Conservation (phyloP, 2,888 invertebrate genomes). For the Podotricha telesiphe region DNA sequence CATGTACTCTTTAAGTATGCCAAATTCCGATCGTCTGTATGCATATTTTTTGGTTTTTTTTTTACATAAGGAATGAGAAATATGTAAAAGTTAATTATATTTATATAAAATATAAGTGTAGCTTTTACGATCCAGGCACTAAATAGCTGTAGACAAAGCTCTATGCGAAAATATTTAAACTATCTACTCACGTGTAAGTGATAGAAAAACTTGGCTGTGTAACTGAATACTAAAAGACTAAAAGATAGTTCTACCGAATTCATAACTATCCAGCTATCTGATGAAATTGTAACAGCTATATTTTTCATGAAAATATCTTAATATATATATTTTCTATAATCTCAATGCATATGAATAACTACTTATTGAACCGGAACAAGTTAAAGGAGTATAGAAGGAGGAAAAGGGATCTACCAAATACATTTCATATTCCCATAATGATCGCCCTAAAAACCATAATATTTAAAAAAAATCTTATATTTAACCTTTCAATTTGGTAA, state of each 20-base stretch:
- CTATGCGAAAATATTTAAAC: neutral
- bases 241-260: neutral
- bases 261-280: conserved; percentile 11
- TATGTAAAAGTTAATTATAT: neutral
- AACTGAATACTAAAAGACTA: conserved; percentile 3
- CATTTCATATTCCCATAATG: too few relatives aligned
- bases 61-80: neutral
- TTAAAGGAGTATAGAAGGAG: too few relatives aligned
- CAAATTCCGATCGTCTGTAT: too few relatives aligned
- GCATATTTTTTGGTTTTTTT: too few relatives aligned
- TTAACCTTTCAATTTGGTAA: too few relatives aligned
- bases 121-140: neutral
- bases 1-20: too few relatives aligned
- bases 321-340: too few relatives aligned
- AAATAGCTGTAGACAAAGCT: neutral
- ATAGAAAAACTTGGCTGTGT: neutral
- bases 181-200: neutral
- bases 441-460: too few relatives aligned
- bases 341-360: too few relatives aligned
- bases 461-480: too few relatives aligned
- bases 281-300: conserved; percentile 4
- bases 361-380: too few relatives aligned
- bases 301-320: neutral
- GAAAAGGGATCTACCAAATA: too few relatives aligned
- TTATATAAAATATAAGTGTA: neutral